Conservation (phyloP, 35 echinoderm and acorn worm genomes). For the Lytechinus variegatus region DNA sequence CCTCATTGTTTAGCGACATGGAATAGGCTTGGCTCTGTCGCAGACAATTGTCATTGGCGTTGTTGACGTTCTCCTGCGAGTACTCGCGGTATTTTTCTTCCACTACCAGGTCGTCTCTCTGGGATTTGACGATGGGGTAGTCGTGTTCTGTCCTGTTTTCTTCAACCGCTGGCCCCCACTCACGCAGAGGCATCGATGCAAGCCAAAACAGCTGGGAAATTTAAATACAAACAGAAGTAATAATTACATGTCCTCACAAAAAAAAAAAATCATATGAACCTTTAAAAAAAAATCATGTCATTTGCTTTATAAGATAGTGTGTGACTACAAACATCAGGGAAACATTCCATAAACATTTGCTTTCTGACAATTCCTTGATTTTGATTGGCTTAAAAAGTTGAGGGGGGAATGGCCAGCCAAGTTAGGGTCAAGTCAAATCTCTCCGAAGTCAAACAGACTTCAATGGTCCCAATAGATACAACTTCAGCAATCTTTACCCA, state of each 20-base stretch:
- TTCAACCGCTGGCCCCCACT: slow-evolving; percentile 67
- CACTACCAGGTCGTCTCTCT: neutral
- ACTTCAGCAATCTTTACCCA: too few species aligned
- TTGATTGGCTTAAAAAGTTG: too few species aligned
- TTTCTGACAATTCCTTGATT: too few species aligned
- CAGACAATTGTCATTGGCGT: slow-evolving; percentile 2
- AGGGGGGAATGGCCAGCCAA: too few species aligned
- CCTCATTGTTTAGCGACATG: neutral
- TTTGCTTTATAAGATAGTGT: too few species aligned
- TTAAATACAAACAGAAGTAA: neutral
- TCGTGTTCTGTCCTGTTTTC: slow-evolving; percentile 36
- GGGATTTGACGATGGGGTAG: slow-evolving; percentile 42
- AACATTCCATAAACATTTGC: too few species aligned
- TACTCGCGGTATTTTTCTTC: slow-evolving; percentile 40
- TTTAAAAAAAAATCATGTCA: neutral
- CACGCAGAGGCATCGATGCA: slow-evolving; percentile 53
- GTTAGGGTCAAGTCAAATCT: too few species aligned
- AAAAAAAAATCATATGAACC: neutral
- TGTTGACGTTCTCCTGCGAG: slow-evolving; percentile 42
- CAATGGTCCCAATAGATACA: too few species aligned
- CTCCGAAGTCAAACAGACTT: too few species aligned
- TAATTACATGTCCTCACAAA: neutral
- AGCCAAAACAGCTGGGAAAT: slow-evolving; percentile 55
- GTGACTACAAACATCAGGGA: too few species aligned
- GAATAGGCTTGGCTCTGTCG: neutral